Base-by-base conservation (phyloP, 2,888 invertebrate genomes). In the Thumatha senex region DNA sequence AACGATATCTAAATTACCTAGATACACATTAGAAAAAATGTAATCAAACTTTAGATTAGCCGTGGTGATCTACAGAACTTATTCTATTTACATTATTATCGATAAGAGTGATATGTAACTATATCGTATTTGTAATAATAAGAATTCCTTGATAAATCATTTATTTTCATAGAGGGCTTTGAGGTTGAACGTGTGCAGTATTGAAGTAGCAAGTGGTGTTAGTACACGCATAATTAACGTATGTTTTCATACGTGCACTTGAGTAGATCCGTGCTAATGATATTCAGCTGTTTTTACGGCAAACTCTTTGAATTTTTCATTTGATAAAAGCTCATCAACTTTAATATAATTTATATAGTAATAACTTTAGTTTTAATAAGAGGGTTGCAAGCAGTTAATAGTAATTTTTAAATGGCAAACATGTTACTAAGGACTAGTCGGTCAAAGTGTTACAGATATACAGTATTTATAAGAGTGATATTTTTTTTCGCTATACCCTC, bases 391-490 rank as follows among this genome's bases (percentile, higher is more conserved):
- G 18, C n/a, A 18, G 11, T 39, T 18, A 11, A 29, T 51, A 52
- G 24, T 41, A 13, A 60, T 45, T 67, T 68, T 54, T 80, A 77
- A 79, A 89, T 87, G 87, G 86, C 84, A 67, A 84, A 78, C 53
- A 89, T 88, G 88, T 82, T 88, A 71, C 76, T 88, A 82, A 80
- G 89, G 83, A 89, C 89, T 86, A 88, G 73, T 78, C 67, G 61
- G 57, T 57, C 63, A 50, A 68, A 72, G 73, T 74, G 78, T 58
- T 75, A 76, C 55, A 79, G 71, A 67, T 41, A 76, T 46, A 80
- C 89, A 7, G 56, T 79, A 35, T 48, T 77, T 33, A 56, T 89
- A 47, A 76, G 88, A 78, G 79, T 87, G 72, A 30, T 77, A 13
- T 67, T 86, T 51, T 83, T 86, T 55, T 73, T 89, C 48, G 78